These are phyloP conservation scores for Prionailurus viverrinus DNA, from an alignment of 2,113 vertebrate species.

Conservation along the genomic window DNA sequence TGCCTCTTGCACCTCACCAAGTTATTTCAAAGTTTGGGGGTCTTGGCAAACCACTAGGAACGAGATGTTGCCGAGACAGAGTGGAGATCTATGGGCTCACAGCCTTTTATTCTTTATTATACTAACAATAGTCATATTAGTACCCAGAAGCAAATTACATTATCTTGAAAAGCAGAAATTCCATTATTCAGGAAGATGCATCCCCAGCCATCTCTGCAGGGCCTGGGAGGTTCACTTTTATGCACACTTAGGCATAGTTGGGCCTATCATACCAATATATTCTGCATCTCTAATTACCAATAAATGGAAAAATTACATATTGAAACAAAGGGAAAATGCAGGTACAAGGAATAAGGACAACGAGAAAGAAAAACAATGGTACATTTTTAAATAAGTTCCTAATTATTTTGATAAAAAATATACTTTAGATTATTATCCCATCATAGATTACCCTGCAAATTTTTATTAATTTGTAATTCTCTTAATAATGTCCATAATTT, in stretches of 20 bases:
- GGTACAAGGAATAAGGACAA: neutral
- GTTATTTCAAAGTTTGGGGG: neutral
- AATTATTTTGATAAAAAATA: conserved; percentile 54
- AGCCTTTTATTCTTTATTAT: neutral
- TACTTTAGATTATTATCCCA: neutral
- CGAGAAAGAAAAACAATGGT: conserved; percentile 10
- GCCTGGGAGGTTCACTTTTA: neutral
- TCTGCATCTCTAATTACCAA: neutral
- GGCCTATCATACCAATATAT: neutral
- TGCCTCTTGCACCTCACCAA: neutral
- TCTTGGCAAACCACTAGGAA: neutral
- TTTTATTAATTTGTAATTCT: conserved; percentile 9
- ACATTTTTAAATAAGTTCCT: neutral
- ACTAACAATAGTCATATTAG: neutral
- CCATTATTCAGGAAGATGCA: neutral
- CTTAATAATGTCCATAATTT: neutral
- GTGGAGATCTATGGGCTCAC: neutral
- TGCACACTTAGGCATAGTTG: neutral
- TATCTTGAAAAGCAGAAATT: neutral
- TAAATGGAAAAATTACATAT: neutral
- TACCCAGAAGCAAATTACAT: neutral
- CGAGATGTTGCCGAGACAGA: neutral
- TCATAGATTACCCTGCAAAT: neutral
- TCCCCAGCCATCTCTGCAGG: neutral
- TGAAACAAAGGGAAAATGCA: conserved; percentile 31